Base-by-base conservation (phyloP, 2,888 invertebrate species). In the Stenoptilia bipunctidactyla region DNA sequence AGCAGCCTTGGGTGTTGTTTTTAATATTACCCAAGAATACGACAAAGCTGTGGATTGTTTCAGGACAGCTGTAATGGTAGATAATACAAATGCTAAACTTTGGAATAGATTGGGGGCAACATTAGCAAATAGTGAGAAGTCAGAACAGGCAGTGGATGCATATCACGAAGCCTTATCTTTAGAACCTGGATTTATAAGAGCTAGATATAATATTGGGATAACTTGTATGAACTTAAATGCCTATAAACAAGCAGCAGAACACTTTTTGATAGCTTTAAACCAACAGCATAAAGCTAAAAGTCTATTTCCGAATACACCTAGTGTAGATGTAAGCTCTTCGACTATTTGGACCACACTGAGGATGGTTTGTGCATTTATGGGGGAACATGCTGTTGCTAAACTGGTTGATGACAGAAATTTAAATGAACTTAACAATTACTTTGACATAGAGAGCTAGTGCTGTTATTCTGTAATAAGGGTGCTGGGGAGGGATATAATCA, bases 21-120 rank as follows among this genome's bases (percentile, higher is more conserved):
- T 97, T 61, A 98, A 98, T 75, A 87, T 98, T 33, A 93, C 93
- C 33, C 92, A 92, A 14, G 97, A 99, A 63, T 97, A 93, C 73
- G 93, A 96, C 53, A 96, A 97, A 79, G 99, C 99, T 10, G 93
- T 93, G 1, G 98, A 99, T 75, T 99, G 98, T 71, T 97, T 98
- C 66, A 89, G 89, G 56, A 88, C 96, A 33, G 98, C 98, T 0
- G 75, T 99, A 10, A 91, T 92, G 72, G 91, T 92, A 10, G 87
- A 89, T 56, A 91, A 90, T 43, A 69, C 85, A 36, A 96, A 98
- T 87, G 92, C 97, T 4, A 90, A 95, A 59, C 71, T 97, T 39
- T 99, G 98, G 98, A 99, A 99, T 73, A 91, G 97, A 54, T 85
- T 99, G 20, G 99, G 99, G 39, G 99, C 99, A 25, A 97, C 98